A percentile compares a stretch with the other conserved stretches of the same genome.
These are phyloP conservation scores for Unio pictorum DNA, from an alignment of 2,888 invertebrate genomes.

Conservation along the genomic window DNA sequence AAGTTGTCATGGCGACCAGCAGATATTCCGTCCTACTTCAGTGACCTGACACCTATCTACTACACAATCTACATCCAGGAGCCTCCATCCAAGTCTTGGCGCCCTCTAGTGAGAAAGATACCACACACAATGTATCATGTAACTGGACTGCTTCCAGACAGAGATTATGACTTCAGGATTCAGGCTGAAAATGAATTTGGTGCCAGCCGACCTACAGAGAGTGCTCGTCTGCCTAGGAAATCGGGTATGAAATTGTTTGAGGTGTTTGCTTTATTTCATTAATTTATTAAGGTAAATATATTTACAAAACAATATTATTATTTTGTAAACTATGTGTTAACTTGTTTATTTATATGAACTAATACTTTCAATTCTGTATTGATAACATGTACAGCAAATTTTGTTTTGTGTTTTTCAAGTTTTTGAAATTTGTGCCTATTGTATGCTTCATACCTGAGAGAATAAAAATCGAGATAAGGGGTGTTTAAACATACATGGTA, in stretches of 20 bases:
- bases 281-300: too few species aligned
- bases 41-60: conserved; percentile 44
- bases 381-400: too few species aligned
- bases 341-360: too few species aligned
- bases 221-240: conserved; percentile 49
- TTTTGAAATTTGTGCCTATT: too few species aligned
- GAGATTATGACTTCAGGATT: conserved; percentile 95
- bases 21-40: conserved; percentile 46
- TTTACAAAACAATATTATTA: too few species aligned
- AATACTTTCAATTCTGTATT: too few species aligned
- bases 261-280: too few species aligned
- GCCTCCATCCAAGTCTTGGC: conserved; percentile 51
- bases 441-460: too few species aligned
- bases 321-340: too few species aligned
- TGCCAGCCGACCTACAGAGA: conserved; percentile 93
- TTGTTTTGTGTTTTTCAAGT: too few species aligned
- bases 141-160: conserved; percentile 74
- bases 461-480: too few species aligned
- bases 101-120: conserved; percentile 53
- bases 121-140: conserved; percentile 57
- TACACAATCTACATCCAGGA: conserved; percentile 60
- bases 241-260: conserved; percentile 28
- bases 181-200: conserved; percentile 97
- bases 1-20: conserved; percentile 62
- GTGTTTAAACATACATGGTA: too few species aligned